Evolutionary conservation across 2,797 vertebrate genomes (phyloP), one percentile per base, ranked within the genome.

Genomic region (Gobio occitaniae): DNA sequence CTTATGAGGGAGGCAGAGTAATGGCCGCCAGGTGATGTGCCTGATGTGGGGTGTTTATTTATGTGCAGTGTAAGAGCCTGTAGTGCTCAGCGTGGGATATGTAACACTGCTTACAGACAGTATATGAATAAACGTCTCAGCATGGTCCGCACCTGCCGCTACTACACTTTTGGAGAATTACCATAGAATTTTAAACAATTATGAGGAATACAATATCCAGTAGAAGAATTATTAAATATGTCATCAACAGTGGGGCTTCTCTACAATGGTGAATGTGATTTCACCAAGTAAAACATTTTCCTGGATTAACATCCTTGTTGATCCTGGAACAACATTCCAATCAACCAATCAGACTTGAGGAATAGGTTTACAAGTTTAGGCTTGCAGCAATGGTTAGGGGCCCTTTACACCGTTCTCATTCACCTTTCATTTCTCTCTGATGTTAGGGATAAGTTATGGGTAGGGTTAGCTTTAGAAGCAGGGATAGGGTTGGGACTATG

Each of bases 11-110:
- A 75, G 52, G 72, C 13, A 82, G 47, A 74, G 72, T 86, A 81
- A 84, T 74, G 36, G 6, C 68, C 25, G 4, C 52, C 66, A 84
- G 82, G 65, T 84, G 50, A 71, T 82, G 56, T 54, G 48, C 56
- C 82, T 84, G 79, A 72, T 74, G 78, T 76, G 29, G 48, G 41
- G 48, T 85, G 83, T 83, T 87, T 86, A 81, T 86, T 86, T 84
- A 76, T 83, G 56, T 54, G 85, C 78, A 16, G 15, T 77, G 81
- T 32, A 44, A 82, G 32, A 65, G 36, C 68, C 82, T 50, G 85
- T 54, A 29, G 82, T 41, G 76, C 85, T 63, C 79, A 69, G 56
- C 54, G 61, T 87, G 78, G 29, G 74, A 59, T 72, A 68, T 72
- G 65, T 79, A 79, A 78, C 54, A 29, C 25, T 76, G 52, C n/a